These are phyloP conservation scores for Camarhynchus parvulus DNA, from an alignment of 2,113 vertebrate species.

Conservation along the genomic window DNA sequence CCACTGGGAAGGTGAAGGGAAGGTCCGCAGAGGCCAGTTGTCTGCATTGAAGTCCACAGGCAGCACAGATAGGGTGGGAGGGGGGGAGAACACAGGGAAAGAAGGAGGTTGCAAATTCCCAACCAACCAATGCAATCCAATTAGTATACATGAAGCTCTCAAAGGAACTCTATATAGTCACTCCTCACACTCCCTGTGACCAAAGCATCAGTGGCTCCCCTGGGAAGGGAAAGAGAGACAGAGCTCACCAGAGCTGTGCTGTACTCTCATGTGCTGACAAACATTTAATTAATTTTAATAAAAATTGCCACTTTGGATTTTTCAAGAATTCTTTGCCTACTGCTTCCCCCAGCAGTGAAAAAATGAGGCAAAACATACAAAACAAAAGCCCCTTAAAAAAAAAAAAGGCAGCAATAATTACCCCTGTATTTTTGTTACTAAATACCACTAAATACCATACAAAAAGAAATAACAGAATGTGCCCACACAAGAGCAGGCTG, in stretches of 20 bases:
- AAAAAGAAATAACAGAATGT: not conserved
- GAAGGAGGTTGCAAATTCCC: not conserved
- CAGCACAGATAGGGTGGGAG: not conserved
- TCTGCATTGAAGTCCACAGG: constrained; percentile 13
- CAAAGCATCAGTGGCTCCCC: not conserved
- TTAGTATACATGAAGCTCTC: not conserved
- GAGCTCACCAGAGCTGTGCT: not conserved
- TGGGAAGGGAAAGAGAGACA: not conserved
- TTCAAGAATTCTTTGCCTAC: not conserved
- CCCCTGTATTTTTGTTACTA: not conserved
- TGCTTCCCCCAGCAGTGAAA: not conserved
- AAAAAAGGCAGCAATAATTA: not conserved
- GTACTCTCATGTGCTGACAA: not conserved
- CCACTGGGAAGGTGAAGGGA: not conserved
- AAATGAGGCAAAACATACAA: not conserved
- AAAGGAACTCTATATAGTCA: not conserved
- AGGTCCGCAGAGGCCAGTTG: constrained; percentile 28
- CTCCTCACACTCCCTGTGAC: not conserved
- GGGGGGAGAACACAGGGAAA: not conserved
- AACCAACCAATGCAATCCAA: not conserved
- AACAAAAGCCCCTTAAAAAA: fast-evolving
- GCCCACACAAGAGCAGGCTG: not conserved
- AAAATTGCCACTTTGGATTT: not conserved
- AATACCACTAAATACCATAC: not conserved
- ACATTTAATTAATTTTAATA: not conserved